phyloP scores from a whole-genome alignment of 2,888 invertebrate genomes.

The Ariolimax columbianus region DNA sequence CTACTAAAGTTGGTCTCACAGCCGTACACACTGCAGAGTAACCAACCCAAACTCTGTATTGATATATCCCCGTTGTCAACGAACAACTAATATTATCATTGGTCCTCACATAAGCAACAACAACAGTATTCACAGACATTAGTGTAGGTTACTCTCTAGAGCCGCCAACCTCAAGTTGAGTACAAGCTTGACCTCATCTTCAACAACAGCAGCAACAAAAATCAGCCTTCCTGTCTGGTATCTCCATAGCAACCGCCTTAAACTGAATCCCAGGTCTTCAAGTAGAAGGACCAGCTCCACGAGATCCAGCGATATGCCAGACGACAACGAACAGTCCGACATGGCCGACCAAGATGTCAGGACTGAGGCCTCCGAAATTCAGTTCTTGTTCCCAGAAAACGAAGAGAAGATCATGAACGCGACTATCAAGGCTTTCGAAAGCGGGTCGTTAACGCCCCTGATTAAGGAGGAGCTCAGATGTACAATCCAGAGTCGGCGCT shows the following conservation, averaged over 20 bases:
- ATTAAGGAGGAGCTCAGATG: slow-evolving; percentile 67
- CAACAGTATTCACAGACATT: too few relatives aligned
- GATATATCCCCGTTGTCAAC: too few relatives aligned
- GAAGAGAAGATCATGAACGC: slow-evolving; percentile 55
- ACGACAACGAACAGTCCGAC: not conserved
- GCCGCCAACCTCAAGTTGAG: too few relatives aligned
- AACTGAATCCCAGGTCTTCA: not conserved
- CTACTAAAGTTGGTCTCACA: too few relatives aligned
- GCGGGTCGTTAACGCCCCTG: slow-evolving; percentile 57
- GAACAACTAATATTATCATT: too few relatives aligned
- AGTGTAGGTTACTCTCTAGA: too few relatives aligned
- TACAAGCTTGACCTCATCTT: too few relatives aligned
- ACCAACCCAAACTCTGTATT: too few relatives aligned
- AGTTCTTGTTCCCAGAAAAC: slow-evolving; percentile 3
- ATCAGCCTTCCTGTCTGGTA: not conserved
- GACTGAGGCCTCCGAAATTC: not conserved
- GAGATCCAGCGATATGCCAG: slow-evolving; percentile 16
- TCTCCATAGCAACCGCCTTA: not conserved
- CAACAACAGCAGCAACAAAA: not conserved
- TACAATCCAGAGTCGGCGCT: slow-evolving; percentile 63
- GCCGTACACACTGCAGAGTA: too few relatives aligned
- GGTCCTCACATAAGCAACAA: too few relatives aligned
- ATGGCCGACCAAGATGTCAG: not conserved
- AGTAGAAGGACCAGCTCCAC: slow-evolving; percentile 11
- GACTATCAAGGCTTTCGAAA: slow-evolving; percentile 52